These are phyloP conservation scores for Gortyna flavago DNA, from an alignment of 2,888 invertebrate genomes.

Conservation along the genomic window DNA sequence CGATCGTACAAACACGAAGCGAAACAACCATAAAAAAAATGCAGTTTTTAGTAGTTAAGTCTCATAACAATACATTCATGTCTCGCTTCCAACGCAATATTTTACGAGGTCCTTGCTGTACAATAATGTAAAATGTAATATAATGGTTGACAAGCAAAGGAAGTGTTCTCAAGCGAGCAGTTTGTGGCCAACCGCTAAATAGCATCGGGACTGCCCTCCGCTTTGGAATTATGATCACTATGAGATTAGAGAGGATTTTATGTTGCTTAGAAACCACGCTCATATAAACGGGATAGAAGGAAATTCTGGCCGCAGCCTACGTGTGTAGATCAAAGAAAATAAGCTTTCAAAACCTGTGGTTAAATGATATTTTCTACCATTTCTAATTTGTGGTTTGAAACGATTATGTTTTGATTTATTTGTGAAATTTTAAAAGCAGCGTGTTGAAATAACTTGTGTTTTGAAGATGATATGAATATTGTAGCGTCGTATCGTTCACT, in stretches of 20 bases:
- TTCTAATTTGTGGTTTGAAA: constrained; percentile 50
- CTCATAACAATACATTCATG: constrained; percentile 38
- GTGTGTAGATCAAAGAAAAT: constrained; percentile 60
- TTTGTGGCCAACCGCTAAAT: constrained; percentile 83
- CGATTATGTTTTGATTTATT: constrained; percentile 50
- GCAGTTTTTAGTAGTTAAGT: constrained; percentile 9
- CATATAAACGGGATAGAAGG: constrained; percentile 67
- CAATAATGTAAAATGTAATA: constrained; percentile 63
- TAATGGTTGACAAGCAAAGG: constrained; percentile 76
- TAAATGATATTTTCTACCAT: constrained; percentile 54
- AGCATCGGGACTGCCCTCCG: constrained; percentile 71
- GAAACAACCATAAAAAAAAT: background rate
- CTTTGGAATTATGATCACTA: constrained; percentile 74
- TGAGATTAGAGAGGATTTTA: constrained; percentile 72
- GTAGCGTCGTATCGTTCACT: constrained; percentile 11
- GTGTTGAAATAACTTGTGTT: constrained; percentile 47
- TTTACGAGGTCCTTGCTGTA: constrained; percentile 65
- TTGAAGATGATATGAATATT: constrained; percentile 29
- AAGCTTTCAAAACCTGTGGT: constrained; percentile 59
- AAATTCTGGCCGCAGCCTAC: constrained; percentile 53
- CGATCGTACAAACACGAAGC: background rate
- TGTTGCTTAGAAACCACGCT: constrained; percentile 71
- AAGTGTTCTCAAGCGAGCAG: constrained; percentile 74
- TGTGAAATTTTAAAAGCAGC: constrained; percentile 50
- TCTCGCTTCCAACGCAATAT: constrained; percentile 42